A percentile compares a stretch with the other conserved stretches of the same genome.
phyloP scores from a whole-genome alignment of 2,888 invertebrate genomes.

The Synanthedon formicaeformis region DNA sequence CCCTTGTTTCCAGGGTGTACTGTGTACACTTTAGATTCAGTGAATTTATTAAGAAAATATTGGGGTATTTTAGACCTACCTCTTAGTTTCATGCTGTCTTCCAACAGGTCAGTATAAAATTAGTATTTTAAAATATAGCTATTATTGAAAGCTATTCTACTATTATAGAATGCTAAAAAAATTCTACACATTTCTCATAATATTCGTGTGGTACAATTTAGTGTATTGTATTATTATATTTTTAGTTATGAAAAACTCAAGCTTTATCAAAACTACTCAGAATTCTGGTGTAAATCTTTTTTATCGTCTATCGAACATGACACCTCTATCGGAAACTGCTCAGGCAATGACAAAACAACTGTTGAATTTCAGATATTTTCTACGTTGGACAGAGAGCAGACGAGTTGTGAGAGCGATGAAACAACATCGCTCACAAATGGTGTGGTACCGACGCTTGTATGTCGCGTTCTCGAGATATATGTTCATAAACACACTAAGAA shows the following conservation, averaged over 20 bases:
- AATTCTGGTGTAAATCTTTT: too few species aligned
- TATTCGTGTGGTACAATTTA: too few species aligned
- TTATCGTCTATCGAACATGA: too few species aligned
- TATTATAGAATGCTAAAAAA: too few species aligned
- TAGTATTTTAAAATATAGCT: too few species aligned
- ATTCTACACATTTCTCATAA: too few species aligned
- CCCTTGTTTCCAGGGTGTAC: slow-evolving; percentile 75
- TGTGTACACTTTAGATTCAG: slow-evolving; percentile 86
- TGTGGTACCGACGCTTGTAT: slow-evolving; percentile 94
- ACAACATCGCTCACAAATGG: slow-evolving; percentile 89
- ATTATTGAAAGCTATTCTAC: too few species aligned
- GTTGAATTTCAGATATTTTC: slow-evolving; percentile 70
- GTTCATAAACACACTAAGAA: slow-evolving; percentile 87
- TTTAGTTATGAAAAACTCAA: too few species aligned
- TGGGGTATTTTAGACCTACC: slow-evolving; percentile 86
- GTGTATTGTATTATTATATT: too few species aligned
- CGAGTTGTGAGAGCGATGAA: slow-evolving; percentile 83
- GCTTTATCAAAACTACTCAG: too few species aligned
- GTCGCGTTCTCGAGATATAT: slow-evolving; percentile 91
- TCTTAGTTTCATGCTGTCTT: slow-evolving; percentile 81
- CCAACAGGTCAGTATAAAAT: slow-evolving; percentile 74
- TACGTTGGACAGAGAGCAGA: slow-evolving; percentile 72
- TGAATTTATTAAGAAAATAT: slow-evolving; percentile 89
- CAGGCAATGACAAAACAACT: too few species aligned
- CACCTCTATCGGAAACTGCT: too few species aligned